Conservation (phyloP, 1,140 invertebrate species). For the Onthophagus taurus region DNA sequence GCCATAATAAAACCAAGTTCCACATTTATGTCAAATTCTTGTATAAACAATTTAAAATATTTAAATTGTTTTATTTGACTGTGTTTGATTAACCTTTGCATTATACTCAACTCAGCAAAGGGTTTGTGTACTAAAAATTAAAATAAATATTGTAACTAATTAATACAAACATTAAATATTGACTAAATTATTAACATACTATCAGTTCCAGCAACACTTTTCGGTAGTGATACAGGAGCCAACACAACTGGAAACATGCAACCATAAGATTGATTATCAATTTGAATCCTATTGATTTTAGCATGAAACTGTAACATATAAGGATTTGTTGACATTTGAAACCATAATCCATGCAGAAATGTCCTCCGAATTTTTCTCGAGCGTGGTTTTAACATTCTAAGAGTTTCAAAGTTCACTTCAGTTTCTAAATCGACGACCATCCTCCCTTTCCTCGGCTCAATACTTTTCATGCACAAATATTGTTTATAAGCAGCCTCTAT, state of each 20-base stretch:
- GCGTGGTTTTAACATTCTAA: constrained; percentile 59
- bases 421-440: constrained; percentile 27
- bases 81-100: constrained; percentile 80
- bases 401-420: constrained; percentile 65
- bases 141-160: too few species aligned
- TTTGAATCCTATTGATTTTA: constrained; percentile 70
- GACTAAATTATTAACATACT: constrained; percentile 40
- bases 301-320: constrained; percentile 82
- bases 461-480: constrained; percentile 46
- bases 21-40: constrained; percentile 94
- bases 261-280: constrained; percentile 88
- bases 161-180: too few species aligned
- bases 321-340: constrained; percentile 68
- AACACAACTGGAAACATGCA: constrained; percentile 91
- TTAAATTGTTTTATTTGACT: constrained; percentile 87
- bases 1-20: constrained; percentile 92
- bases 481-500: constrained; percentile 79
- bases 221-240: constrained; percentile 85
- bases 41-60: constrained; percentile 87
- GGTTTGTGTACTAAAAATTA: constrained; percentile 72
- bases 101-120: constrained; percentile 88
- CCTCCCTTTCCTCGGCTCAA: neutral
- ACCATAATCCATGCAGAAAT: constrained; percentile 83
- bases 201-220: constrained; percentile 74
- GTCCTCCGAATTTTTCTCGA: constrained; percentile 63